Evolutionary conservation across 2,888 invertebrate genomes (phyloP).

Genomic region (Alloplasta piceator): DNA sequence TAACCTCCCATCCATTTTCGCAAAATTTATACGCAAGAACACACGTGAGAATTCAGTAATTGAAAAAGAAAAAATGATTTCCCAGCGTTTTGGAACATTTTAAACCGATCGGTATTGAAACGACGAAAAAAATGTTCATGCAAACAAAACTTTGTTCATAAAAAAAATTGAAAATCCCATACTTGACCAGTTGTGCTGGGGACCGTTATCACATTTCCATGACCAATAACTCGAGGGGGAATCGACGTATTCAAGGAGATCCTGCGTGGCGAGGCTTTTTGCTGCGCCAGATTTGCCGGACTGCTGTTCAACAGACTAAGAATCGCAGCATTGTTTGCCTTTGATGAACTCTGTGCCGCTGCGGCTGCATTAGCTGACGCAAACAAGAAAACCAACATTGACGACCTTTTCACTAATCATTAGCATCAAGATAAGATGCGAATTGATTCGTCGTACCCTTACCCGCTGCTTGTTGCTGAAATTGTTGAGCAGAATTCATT

Average conservation of each 20-base stretch:
- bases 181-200: slow-evolving; percentile 81
- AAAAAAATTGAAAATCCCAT: slow-evolving; percentile 42
- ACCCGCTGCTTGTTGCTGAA: slow-evolving; percentile 87
- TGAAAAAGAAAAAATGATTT: no score
- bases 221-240: slow-evolving; percentile 80
- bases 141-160: no score
- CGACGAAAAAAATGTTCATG: no score
- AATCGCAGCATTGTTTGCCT: slow-evolving; percentile 89
- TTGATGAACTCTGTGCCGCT: slow-evolving; percentile 81
- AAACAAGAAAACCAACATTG: not conserved
- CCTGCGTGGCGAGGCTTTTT: slow-evolving; percentile 79
- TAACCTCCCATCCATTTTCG: no score
- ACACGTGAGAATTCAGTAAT: no score
- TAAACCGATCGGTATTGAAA: no score
- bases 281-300: slow-evolving; percentile 85
- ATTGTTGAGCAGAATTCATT: slow-evolving; percentile 93
- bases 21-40: no score
- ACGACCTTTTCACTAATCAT: slow-evolving; percentile 1
- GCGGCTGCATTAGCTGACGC: slow-evolving; percentile 77
- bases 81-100: no score
- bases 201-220: slow-evolving; percentile 81
- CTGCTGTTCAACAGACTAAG: slow-evolving; percentile 91
- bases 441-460: slow-evolving; percentile 78
- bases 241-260: slow-evolving; percentile 80
- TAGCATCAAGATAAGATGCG: slow-evolving; percentile 14